These are phyloP conservation scores for Scalopus aquaticus DNA, from an alignment of 2,113 vertebrate genomes.

Conservation along the genomic window DNA sequence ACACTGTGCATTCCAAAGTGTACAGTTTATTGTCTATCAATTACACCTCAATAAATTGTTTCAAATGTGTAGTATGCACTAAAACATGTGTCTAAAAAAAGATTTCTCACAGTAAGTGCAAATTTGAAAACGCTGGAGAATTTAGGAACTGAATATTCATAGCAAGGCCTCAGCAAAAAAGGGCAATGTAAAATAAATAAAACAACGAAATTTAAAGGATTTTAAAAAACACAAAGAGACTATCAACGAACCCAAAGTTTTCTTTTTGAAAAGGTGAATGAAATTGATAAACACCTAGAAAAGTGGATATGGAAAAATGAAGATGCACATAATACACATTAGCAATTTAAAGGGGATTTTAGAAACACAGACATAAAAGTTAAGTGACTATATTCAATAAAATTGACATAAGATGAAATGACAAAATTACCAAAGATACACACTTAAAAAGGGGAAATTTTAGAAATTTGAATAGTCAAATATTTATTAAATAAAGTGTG, in stretches of 20 bases:
- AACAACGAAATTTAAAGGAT: neutral
- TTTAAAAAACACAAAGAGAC: neutral
- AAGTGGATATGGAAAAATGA: neutral
- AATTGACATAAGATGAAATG: neutral
- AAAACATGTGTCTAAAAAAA: neutral
- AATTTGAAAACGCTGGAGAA: neutral
- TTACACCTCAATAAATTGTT: conserved; percentile 1
- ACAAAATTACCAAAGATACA: conserved; percentile 13
- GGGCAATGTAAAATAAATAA: neutral
- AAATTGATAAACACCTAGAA: neutral
- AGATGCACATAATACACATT: neutral
- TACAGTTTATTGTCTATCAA: neutral
- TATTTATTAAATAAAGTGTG: neutral
- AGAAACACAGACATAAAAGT: neutral
- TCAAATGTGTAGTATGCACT: neutral
- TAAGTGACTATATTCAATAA: neutral
- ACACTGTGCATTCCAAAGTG: neutral
- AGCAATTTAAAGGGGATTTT: neutral
- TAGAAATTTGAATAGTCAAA: neutral
- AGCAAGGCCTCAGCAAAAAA: neutral
- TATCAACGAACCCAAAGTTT: neutral
- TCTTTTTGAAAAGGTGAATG: neutral
- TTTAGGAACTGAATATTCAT: neutral
- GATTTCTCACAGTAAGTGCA: neutral
- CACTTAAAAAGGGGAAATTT: neutral